phyloP scores from a whole-genome alignment of 2,797 vertebrate species.

The Notamacropus eugenii region DNA sequence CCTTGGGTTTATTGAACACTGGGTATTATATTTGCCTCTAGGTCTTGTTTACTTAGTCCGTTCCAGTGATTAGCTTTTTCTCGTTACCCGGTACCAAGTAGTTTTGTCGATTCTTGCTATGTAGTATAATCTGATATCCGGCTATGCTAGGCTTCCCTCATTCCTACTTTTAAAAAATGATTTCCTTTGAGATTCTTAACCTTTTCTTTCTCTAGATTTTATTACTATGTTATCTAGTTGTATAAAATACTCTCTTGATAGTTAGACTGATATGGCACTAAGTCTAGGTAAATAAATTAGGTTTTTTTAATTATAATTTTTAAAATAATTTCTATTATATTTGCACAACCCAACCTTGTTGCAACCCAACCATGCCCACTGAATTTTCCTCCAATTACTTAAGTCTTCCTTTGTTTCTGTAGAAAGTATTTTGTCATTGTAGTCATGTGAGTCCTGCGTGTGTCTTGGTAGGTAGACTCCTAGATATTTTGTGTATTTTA shows the following conservation, averaged over 20 bases:
- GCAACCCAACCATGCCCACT: background rate
- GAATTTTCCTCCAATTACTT: background rate
- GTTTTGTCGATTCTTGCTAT: background rate
- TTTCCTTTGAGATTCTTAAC: background rate
- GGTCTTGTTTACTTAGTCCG: background rate
- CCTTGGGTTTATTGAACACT: background rate
- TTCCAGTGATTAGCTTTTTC: background rate
- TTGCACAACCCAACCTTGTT: background rate
- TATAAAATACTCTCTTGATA: background rate
- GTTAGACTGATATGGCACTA: background rate
- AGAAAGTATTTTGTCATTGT: background rate
- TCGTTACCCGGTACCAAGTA: background rate
- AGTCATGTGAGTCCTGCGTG: background rate
- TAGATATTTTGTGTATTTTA: background rate
- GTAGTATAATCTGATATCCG: background rate
- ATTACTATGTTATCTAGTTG: background rate
- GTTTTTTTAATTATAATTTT: background rate
- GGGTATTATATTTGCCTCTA: background rate
- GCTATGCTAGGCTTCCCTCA: background rate
- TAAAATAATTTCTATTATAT: background rate
- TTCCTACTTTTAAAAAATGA: background rate
- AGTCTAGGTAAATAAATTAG: background rate
- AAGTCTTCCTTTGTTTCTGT: background rate
- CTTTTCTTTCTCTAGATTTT: background rate
- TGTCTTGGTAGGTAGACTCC: background rate